Evolutionary conservation across 2,113 vertebrate species (phyloP), one percentile per base, ranked within the genome.

Genomic region (Python bivittatus): DNA sequence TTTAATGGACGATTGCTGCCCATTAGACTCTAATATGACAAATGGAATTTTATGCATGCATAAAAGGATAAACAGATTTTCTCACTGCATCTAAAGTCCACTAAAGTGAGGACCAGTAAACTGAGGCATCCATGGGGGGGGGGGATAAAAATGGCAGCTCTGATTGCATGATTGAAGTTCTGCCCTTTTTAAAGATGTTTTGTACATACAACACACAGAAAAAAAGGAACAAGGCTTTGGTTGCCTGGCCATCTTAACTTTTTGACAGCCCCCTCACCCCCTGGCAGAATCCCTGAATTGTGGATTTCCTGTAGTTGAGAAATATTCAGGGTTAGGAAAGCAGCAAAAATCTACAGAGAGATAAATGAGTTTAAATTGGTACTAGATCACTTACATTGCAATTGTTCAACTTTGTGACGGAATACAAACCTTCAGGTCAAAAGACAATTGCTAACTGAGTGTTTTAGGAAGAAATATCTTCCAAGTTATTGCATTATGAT

Each of bases 401-500:
- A 44, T 88, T 86, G 88, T 89, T 79, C 2, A 9, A 25, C 87
- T 58, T 25, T 56, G 1, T 1, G 91, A 83, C 56, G 0, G 44
- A 88, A 53, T 33, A 88, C 54, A 92, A 92, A 52, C 23, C 42
- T 92, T 22, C 42, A 52, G 89, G 61, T 87, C 42, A 91, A 23
- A 88, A 93, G 57, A 44, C 85, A 91, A 83, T 38, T 48, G 42
- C 33, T 87, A 58, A 84, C 56, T 88, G 54, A 84, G 85, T 6
- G 10, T 57, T 42, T 93, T 54, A 83, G 42, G 54, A 83, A 42
- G 22, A 93, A 68, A 93, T 60, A 92, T 92, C 56, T 88, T 60
- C 42, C 38, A 57, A 13, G 93, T 5, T 92, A 13, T 88, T 29
- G 3, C 91, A 0, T 89, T 91, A 93, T 90, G 20, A 84, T 8